phyloP scores from a whole-genome alignment of 2,888 invertebrate species.

The Trimorus sp. region DNA sequence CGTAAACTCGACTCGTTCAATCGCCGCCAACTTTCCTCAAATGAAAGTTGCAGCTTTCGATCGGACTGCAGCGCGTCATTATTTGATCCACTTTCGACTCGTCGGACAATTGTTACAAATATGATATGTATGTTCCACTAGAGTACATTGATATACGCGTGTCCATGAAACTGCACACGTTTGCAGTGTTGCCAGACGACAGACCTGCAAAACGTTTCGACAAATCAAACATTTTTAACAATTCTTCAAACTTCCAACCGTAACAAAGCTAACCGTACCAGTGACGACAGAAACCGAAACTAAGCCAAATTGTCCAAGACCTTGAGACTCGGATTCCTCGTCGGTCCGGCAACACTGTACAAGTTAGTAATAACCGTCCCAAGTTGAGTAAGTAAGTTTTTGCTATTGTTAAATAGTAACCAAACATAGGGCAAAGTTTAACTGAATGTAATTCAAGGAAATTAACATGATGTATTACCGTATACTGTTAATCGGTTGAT shows the following conservation, averaged over 20 bases:
- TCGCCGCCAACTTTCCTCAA: too few relatives aligned
- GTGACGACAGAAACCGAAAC: background rate
- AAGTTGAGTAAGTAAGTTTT: conserved; percentile 45
- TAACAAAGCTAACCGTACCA: too few relatives aligned
- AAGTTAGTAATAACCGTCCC: conserved; percentile 61
- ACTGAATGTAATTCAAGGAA: conserved; percentile 27
- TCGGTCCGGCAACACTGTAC: conserved; percentile 25
- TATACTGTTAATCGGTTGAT: conserved; percentile 25
- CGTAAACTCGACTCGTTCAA: too few relatives aligned
- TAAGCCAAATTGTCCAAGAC: background rate
- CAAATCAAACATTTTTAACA: background rate
- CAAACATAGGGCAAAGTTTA: conserved; percentile 17
- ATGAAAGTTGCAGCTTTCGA: too few relatives aligned
- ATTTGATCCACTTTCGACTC: conserved; percentile 7
- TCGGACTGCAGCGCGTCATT: too few relatives aligned
- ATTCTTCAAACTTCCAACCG: too few relatives aligned
- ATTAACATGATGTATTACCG: conserved; percentile 14
- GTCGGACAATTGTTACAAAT: conserved; percentile 9
- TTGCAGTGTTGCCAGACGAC: conserved; percentile 20
- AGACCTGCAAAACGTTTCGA: background rate
- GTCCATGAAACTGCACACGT: conserved; percentile 3
- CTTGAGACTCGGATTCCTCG: background rate
- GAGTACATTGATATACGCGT: conserved; percentile 4
- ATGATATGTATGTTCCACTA: conserved; percentile 31
- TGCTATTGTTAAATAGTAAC: conserved; percentile 47